A percentile compares a stretch with the other conserved stretches of the same genome.
Evolutionary conservation across 2,888 invertebrate genomes (phyloP).

Genomic region (Agrotis clavis): DNA sequence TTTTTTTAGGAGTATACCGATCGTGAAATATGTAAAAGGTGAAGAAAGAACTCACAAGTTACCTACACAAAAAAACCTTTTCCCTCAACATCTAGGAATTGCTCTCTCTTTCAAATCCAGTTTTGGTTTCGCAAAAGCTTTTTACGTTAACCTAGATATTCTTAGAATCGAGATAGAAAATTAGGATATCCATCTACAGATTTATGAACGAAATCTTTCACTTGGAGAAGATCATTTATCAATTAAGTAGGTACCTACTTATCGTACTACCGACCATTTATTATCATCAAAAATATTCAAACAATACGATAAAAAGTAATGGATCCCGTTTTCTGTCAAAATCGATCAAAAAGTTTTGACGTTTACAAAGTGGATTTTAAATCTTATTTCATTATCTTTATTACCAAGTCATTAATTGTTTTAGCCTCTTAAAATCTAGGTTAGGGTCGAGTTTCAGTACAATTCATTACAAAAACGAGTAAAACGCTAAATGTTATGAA

Average conservation of each 20-base stretch:
- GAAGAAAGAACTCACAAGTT: not conserved
- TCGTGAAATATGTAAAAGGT: not conserved
- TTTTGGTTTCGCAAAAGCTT: slow-evolving; percentile 5
- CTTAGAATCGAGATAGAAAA: not conserved
- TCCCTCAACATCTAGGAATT: not conserved
- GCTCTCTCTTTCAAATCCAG: not conserved
- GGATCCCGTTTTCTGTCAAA: slow-evolving; percentile 9
- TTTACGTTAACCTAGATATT: not conserved
- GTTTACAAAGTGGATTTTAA: slow-evolving; percentile 8
- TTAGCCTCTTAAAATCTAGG: not conserved
- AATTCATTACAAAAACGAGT: too few species aligned
- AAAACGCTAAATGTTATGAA: not conserved
- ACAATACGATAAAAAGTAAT: slow-evolving; percentile 11
- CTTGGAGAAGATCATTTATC: slow-evolving; percentile 26
- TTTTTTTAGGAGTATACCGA: not conserved
- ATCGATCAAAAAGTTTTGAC: slow-evolving; percentile 29
- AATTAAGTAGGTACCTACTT: not conserved
- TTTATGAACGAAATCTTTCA: slow-evolving; percentile 5
- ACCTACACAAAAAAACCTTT: not conserved
- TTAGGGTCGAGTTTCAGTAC: not conserved
- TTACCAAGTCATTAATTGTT: not conserved
- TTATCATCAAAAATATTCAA: slow-evolving; percentile 3
- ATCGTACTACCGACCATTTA: slow-evolving; percentile 22
- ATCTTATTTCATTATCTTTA: slow-evolving; percentile 12
- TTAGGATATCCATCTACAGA: not conserved